phyloP scores from a whole-genome alignment of 1,140 invertebrate genomes.

The Pachypsylla venusta region DNA sequence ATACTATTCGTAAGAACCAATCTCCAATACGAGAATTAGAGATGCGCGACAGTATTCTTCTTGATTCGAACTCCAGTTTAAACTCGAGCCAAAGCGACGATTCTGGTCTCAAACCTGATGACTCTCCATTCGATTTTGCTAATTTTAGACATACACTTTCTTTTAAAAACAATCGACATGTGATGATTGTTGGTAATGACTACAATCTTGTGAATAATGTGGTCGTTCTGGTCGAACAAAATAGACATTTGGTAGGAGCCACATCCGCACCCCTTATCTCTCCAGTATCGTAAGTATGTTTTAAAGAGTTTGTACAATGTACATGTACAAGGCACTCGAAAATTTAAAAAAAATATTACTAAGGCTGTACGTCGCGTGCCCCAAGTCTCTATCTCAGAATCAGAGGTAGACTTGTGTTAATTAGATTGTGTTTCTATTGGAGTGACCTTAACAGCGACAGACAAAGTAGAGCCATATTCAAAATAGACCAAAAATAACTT shows the following conservation, averaged over 20 bases:
- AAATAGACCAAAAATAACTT: too few relatives aligned
- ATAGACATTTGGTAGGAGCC: background rate
- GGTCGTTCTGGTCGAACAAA: background rate
- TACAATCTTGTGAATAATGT: background rate
- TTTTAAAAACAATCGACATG: background rate
- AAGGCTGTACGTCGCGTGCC: too few relatives aligned
- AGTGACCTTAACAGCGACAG: too few relatives aligned
- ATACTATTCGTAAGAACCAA: slow-evolving; percentile 80
- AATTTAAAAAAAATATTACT: too few relatives aligned
- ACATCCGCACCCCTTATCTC: too few relatives aligned
- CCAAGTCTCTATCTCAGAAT: too few relatives aligned
- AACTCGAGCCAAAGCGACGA: slow-evolving; percentile 63
- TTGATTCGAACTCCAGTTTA: slow-evolving; percentile 45
- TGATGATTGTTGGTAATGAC: background rate
- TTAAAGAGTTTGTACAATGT: too few relatives aligned
- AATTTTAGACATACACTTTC: background rate
- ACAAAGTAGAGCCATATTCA: too few relatives aligned
- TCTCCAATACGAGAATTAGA: slow-evolving; percentile 51
- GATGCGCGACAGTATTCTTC: slow-evolving; percentile 39
- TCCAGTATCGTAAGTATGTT: too few relatives aligned
- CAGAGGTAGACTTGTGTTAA: too few relatives aligned
- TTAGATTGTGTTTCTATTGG: too few relatives aligned
- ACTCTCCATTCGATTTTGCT: background rate
- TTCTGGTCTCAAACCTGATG: slow-evolving; percentile 1
- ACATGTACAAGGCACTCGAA: too few relatives aligned